phyloP scores from a whole-genome alignment of 2,797 vertebrate species.

The Bovichtus diacanthus region DNA sequence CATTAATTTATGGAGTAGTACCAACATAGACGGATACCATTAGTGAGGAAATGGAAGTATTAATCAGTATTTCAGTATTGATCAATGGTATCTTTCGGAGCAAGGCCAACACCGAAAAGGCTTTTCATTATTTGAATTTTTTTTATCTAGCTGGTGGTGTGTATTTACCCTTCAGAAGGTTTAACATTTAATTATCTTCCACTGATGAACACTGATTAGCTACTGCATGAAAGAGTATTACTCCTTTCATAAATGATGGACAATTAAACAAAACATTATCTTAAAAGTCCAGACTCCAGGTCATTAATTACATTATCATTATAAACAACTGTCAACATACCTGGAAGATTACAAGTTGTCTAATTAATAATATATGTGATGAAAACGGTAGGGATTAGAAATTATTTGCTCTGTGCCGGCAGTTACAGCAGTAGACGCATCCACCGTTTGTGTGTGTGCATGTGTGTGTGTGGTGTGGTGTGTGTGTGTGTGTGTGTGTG shows the following conservation, averaged over 20 bases:
- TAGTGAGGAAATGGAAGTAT: background rate
- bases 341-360: conserved; percentile 35
- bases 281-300: conserved; percentile 22
- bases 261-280: conserved; percentile 21
- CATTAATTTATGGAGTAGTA: background rate
- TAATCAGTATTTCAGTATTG: conserved; percentile 3
- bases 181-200: conserved; percentile 21
- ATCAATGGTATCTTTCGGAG: conserved; percentile 12
- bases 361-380: conserved; percentile 44
- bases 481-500: no score
- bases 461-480: no score
- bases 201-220: conserved; percentile 31
- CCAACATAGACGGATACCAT: background rate
- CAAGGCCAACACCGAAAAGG: conserved; percentile 17
- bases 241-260: conserved; percentile 38
- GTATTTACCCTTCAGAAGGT: conserved; percentile 5
- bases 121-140: background rate
- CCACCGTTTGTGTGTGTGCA: background rate
- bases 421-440: background rate
- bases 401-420: conserved; percentile 10
- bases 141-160: background rate
- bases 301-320: conserved; percentile 36
- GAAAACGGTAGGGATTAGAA: conserved; percentile 30
- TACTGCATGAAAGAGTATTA: conserved; percentile 15
- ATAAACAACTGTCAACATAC: conserved; percentile 39